Evolutionary conservation across 2,797 vertebrate genomes (phyloP), one percentile per base, ranked within the genome.

Genomic region (Apogon talboti): DNA sequence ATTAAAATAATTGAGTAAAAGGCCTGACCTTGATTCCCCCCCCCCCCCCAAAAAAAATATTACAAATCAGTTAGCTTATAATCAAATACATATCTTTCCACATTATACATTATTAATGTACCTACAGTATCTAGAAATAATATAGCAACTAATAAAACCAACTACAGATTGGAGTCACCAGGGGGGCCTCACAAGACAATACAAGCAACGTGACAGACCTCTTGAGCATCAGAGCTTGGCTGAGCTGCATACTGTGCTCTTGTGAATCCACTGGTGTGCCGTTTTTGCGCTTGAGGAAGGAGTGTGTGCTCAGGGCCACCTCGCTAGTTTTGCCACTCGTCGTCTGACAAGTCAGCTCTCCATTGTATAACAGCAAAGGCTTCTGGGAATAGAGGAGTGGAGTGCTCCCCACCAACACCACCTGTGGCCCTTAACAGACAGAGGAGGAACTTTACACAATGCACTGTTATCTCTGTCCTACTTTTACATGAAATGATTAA

Each of bases 321-420:
- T 74, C 93, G 61, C 93, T 98, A 68, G 94, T 94, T 89, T 96
- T 97, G 35, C 97, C 97, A 16, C 95, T 99, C n/a, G 93, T 93
- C 1, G 96, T 99, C 92, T 99, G 98, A 88, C 98, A 99, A 1
- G 95, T 98, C 86, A 99, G 62, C 79, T 97, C 96, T 40, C 98
- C 97, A 1, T 98, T 98, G 87, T 98, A 92, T 45, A 99, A 73
- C 62, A 99, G 94, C 89, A 99, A 85, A 85, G 97, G 98, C 76
- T 95, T 99, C 60, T 98, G 94, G 79, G 95, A 96, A 87, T 95
- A 98, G 11, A 95, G 96, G 50, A 99, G 91, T 21, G 95, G 89
- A 0, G 93, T 98, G 79, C 89, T 91, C 43, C 96, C 98, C 57
- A 96, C 96, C 79, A 96, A 87, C 81, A 97, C 92, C 77, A 97